Percentiles rank a stretch among this genome's conserved stretches.
phyloP scores from a whole-genome alignment of 1,140 invertebrate genomes.

The Drosophila navojoa region DNA sequence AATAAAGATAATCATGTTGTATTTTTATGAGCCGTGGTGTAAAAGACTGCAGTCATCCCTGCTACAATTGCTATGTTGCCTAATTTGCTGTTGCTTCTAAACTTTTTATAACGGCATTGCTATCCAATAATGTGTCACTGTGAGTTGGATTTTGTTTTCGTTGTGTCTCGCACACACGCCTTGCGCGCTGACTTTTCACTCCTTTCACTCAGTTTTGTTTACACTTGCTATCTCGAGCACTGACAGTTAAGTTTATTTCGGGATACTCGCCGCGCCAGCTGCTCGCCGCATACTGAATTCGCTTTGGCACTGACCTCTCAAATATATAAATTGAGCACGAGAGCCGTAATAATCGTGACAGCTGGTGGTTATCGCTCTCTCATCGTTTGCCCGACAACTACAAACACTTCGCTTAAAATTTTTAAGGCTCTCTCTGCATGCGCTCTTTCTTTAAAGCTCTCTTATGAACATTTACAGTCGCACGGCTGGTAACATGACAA shows the following conservation, averaged over 20 bases:
- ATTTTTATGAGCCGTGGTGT: neutral
- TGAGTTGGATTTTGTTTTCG: slow-evolving; percentile 17
- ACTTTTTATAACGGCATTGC: slow-evolving; percentile 15
- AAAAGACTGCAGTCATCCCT: neutral
- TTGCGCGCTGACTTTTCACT: neutral
- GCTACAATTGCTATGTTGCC: neutral
- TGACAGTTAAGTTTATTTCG: neutral
- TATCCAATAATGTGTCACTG: slow-evolving; percentile 18
- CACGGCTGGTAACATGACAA: too few relatives aligned
- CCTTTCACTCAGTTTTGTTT: neutral
- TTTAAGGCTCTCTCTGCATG: too few relatives aligned
- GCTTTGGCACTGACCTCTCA: slow-evolving; percentile 14
- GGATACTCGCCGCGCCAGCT: neutral
- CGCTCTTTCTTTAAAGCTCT: too few relatives aligned
- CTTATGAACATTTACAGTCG: too few relatives aligned
- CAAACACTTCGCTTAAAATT: too few relatives aligned
- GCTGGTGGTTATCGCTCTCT: neutral
- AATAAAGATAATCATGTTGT: neutral
- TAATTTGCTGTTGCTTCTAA: slow-evolving; percentile 9
- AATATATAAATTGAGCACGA: slow-evolving; percentile 17
- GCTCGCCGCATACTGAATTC: slow-evolving; percentile 38
- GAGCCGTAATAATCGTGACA: neutral
- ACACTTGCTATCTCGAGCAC: neutral
- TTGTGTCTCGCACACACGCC: slow-evolving; percentile 7
- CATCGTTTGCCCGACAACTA: too few relatives aligned